phyloP scores from a whole-genome alignment of 2,113 vertebrate species.

The Rynchops niger region DNA sequence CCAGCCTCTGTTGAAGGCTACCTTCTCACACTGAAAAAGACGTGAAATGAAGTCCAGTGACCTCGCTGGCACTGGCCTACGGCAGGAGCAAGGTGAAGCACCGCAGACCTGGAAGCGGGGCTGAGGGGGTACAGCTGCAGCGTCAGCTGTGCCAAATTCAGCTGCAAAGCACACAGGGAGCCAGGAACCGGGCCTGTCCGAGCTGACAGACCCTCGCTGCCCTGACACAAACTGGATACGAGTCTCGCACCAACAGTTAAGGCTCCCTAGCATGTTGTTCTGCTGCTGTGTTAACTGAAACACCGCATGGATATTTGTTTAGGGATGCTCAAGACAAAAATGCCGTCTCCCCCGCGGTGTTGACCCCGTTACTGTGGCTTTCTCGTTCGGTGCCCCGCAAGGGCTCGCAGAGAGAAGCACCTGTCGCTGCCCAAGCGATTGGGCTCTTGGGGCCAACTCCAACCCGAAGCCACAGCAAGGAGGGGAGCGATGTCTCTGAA shows the following conservation, averaged over 20 bases:
- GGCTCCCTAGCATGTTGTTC: background rate
- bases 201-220: background rate
- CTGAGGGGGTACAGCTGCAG: background rate
- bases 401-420: background rate
- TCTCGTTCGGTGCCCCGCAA: background rate
- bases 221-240: background rate
- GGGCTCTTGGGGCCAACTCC: background rate
- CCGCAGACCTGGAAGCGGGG: background rate
- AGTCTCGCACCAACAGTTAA: background rate
- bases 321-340: background rate
- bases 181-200: background rate
- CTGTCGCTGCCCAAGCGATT: background rate
- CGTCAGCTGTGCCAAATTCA: background rate
- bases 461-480: background rate
- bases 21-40: accelerated
- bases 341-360: accelerated
- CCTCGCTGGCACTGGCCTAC: background rate
- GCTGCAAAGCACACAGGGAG: background rate
- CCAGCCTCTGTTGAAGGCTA: background rate
- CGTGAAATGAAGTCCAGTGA: background rate
- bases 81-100: background rate
- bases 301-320: background rate
- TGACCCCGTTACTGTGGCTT: background rate
- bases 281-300: background rate
- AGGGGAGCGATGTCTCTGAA: background rate